A percentile compares a stretch with the other conserved stretches of the same genome.
Conservation (phyloP, 2,113 vertebrate species). For the Lagopus leucura region DNA sequence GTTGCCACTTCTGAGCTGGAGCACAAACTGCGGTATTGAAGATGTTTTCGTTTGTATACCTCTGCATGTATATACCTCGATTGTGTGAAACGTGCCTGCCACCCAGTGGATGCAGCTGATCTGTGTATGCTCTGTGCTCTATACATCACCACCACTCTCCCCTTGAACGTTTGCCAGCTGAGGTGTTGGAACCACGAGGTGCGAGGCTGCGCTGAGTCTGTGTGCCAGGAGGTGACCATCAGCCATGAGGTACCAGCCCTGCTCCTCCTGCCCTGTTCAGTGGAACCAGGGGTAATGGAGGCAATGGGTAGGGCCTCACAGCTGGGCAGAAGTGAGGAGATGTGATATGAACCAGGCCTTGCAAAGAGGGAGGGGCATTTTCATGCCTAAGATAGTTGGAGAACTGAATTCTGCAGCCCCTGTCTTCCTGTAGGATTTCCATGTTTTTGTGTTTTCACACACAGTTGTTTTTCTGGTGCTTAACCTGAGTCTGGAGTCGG, state of each 20-base stretch:
- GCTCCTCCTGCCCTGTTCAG: fast-evolving
- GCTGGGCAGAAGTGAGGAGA: background rate
- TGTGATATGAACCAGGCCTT: fast-evolving
- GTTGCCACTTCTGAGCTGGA: background rate
- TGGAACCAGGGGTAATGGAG: background rate
- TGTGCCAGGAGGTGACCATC: fast-evolving
- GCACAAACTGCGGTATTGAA: background rate
- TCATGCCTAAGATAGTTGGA: background rate
- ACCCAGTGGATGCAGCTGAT: constrained; percentile 64
- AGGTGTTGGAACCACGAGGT: background rate
- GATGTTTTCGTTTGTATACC: background rate
- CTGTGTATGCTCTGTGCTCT: background rate
- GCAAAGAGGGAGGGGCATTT: fast-evolving
- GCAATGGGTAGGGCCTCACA: background rate
- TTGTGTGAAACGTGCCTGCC: constrained; percentile 48
- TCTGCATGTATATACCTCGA: background rate
- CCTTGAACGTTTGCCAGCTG: background rate
- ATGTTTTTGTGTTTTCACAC: fast-evolving
- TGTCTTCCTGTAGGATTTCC: background rate
- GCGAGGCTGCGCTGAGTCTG: fast-evolving
- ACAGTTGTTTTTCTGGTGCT: background rate
- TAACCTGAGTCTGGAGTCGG: background rate
- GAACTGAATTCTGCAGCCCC: background rate
- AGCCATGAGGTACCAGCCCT: fast-evolving
- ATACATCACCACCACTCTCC: background rate